These are phyloP conservation scores for Aspidapion aeneum DNA, from an alignment of 2,888 invertebrate genomes.

Conservation along the genomic window DNA sequence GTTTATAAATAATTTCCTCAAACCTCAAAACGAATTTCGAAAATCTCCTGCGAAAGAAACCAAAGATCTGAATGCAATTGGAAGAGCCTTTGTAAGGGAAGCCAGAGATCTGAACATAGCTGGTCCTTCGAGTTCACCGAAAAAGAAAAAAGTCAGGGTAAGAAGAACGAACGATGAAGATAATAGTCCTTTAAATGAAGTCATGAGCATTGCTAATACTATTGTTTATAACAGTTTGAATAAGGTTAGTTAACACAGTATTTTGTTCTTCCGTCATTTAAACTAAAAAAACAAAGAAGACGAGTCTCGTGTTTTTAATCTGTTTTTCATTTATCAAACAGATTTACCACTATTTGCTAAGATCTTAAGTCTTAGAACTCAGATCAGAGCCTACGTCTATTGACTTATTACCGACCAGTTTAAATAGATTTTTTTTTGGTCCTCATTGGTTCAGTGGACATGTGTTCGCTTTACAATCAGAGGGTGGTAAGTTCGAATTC, in stretches of 20 bases:
- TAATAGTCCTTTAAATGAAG: conserved; percentile 35
- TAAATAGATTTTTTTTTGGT: too few relatives aligned
- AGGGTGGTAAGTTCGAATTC: too few relatives aligned
- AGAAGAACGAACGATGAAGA: conserved; percentile 13
- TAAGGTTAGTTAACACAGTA: conserved; percentile 26
- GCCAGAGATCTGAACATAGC: conserved; percentile 15
- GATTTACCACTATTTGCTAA: too few relatives aligned
- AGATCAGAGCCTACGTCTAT: too few relatives aligned
- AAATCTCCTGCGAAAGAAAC: conserved; percentile 20
- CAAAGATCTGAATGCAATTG: conserved; percentile 13
- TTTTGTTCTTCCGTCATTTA: too few relatives aligned
- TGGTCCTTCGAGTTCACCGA: conserved; percentile 31
- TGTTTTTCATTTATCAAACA: too few relatives aligned
- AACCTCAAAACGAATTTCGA: conserved; percentile 24
- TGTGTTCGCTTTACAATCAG: too few relatives aligned
- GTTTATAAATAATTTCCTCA: conserved; percentile 27
- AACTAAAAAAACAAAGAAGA: too few relatives aligned
- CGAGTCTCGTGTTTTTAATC: too few relatives aligned
- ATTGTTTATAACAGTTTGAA: conserved; percentile 40
- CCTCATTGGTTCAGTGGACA: too few relatives aligned
- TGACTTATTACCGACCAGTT: too few relatives aligned
- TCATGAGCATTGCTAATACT: conserved; percentile 39
- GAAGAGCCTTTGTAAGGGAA: conserved; percentile 20
- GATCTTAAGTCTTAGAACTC: too few relatives aligned
- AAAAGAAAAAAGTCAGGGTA: conserved; percentile 25